These are phyloP conservation scores for Pipistrellus pygmaeus DNA, from an alignment of 2,797 vertebrate species.

Conservation along the genomic window DNA sequence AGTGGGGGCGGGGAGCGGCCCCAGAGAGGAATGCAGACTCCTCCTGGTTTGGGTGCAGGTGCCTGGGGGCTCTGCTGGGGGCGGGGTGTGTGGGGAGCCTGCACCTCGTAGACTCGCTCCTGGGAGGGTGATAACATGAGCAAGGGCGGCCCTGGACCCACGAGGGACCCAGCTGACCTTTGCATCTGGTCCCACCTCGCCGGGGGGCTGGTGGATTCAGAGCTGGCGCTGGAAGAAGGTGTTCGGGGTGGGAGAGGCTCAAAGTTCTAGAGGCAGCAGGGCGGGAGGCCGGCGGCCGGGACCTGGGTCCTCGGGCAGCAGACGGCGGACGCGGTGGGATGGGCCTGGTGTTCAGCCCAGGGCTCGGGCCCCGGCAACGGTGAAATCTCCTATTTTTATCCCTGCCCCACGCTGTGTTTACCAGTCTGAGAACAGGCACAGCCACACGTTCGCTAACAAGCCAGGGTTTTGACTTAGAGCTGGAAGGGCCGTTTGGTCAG, in stretches of 20 bases:
- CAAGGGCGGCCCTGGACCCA: not conserved
- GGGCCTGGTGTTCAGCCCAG: not conserved
- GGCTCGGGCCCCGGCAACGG: not conserved
- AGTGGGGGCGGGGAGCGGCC: not conserved
- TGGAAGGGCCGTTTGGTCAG: not conserved
- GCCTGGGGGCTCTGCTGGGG: not conserved
- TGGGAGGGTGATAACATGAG: not conserved
- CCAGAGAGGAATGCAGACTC: not conserved
- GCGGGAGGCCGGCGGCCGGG: rapidly evolving
- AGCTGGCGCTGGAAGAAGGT: not conserved
- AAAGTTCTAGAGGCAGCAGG: not conserved
- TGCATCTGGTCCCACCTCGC: rapidly evolving
- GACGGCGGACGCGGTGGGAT: rapidly evolving
- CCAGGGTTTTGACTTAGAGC: not conserved
- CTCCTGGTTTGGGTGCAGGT: not conserved
- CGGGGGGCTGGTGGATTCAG: not conserved
- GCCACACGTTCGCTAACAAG: not conserved
- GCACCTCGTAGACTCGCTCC: not conserved
- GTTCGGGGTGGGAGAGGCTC: not conserved
- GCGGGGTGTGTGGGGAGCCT: not conserved
- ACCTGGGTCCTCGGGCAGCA: rapidly evolving
- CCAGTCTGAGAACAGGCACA: not conserved
- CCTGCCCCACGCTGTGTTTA: not conserved
- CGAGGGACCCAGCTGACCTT: not conserved
- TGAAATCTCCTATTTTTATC: not conserved